Evolutionary conservation across 2,797 vertebrate genomes (phyloP), one percentile per base, ranked within the genome.

Genomic region (Manis javanica): DNA sequence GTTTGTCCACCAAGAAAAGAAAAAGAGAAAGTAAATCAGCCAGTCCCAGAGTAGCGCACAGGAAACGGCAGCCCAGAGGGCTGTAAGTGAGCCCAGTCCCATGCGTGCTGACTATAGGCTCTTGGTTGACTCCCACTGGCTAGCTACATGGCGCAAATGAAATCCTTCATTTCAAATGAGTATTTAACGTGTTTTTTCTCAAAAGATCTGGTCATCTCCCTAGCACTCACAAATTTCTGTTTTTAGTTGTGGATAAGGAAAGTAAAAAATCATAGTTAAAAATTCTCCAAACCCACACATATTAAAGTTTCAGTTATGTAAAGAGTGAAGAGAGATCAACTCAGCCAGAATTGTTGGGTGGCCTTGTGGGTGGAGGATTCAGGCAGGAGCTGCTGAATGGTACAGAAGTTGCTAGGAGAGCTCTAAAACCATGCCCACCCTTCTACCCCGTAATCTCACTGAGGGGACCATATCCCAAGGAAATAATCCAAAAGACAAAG

Each of bases 91-190:
- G 87, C n/a, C 74, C 51, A 55, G 11, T 39, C 9, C 74, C 57
- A 2, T 63, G 26, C 59, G 68, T 4, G n/a, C 53, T 83, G 85
- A 84, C 21, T 57, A 51, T n/a, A 55, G 84, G 74, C 24, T 95
- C 5, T 59, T 71, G 34, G n/a, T 39, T 49, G 82, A 77, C 72
- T 97, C 94, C 87, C 55, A 68, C 75, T 72, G 59, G 9, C n/a
- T 87, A 95, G 77, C 81, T 72, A 77, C 74, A 85, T 88, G 94
- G 37, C 78, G 51, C 79, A 85, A 96, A 94, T 81, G 81, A 91
- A 96, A 96, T 77, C 79, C 16, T 34, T 82, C 87, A 93, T 94
- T 96, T 96, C 90, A 97, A 96, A 95, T 97, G 94, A 95, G 59
- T 90, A 87, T 96, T 95, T 95, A 96, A 96, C 93, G 69, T n/a